Base-by-base conservation (phyloP, 2,888 invertebrate species). In the Andrena minutula region DNA sequence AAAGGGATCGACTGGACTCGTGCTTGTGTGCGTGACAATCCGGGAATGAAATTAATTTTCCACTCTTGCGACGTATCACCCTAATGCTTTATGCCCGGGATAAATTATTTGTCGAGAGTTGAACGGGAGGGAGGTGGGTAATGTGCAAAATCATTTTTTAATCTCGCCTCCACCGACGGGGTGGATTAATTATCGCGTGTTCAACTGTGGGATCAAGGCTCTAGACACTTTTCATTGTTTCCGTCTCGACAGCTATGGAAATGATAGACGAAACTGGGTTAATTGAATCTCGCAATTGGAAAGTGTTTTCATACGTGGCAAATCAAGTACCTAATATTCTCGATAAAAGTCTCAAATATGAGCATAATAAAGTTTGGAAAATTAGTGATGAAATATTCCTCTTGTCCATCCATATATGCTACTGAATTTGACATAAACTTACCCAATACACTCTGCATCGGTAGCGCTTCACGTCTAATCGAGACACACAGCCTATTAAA, bases 1-100 rank as follows among this genome's bases (percentile, higher is more conserved):
- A 89, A 91, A 90, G 87, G 87, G 88, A 89, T 85, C 87, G 87
- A 87, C 84, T 86, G 84, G 85, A 89, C 86, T 86, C 76, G 83
- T 56, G 76, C 28, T 58, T 69, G 65, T 83, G 88, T 86, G 88
- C 86, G 85, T 85, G 88, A 87, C 82, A 87, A 88, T 87, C 80
- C 84, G 41, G 80, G 88, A 86, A 84, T 88, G 84, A 90, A 89
- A 89, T 90, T 89, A 90, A 89, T 89, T 90, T 89, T 85, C 81
- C 79, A 79, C 80, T 82, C 83, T 72, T 81, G 72, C 79, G 74
- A 81, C 80, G 86, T 84, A 86, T 86, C 77, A 70, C 64, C 65
- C 75, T 83, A 82, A 85, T 75, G 89, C 89, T 82, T 80, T 75
- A 75, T 63, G 47, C 83, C 5, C 7, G 63, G 70, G 77, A 86